phyloP scores from a whole-genome alignment of 2,113 vertebrate genomes.

The Alligator mississippiensis region DNA sequence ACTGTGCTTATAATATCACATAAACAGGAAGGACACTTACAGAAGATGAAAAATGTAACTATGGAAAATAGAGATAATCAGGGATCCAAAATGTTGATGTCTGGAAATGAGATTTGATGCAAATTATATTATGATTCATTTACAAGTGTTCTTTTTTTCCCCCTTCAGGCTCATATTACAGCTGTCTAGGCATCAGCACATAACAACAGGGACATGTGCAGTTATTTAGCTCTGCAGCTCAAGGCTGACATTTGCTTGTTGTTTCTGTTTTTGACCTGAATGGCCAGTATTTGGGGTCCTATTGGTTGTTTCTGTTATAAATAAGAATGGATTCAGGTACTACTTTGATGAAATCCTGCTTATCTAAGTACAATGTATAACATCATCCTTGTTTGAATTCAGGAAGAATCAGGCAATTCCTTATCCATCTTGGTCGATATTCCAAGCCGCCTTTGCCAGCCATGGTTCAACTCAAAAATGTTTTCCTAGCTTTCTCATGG shows the following conservation, averaged over 20 bases:
- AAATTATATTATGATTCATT: background rate
- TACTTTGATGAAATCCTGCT: conserved; percentile 63
- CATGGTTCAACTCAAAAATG: conserved; percentile 64
- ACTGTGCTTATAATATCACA: conserved; percentile 43
- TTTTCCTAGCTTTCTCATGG: conserved; percentile 64
- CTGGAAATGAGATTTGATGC: background rate
- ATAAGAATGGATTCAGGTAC: conserved; percentile 45
- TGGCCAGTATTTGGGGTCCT: conserved; percentile 18
- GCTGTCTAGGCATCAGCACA: background rate
- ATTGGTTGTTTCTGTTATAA: conserved; percentile 21
- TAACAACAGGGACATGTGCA: fast-evolving
- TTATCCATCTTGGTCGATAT: conserved; percentile 21
- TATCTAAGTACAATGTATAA: conserved; percentile 61
- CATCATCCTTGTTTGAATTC: conserved; percentile 55
- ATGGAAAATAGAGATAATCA: conserved; percentile 34
- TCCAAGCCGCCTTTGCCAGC: conserved; percentile 59
- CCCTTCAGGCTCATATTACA: background rate
- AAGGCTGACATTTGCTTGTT: background rate
- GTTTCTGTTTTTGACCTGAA: conserved; percentile 10
- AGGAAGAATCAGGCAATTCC: conserved; percentile 67
- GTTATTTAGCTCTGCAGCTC: background rate
- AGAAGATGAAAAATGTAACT: conserved; percentile 56
- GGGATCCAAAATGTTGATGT: background rate
- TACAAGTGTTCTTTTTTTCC: background rate
- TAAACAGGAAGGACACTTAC: conserved; percentile 61